Conservation (phyloP, 2,113 vertebrate species). For the Cariama cristata region DNA sequence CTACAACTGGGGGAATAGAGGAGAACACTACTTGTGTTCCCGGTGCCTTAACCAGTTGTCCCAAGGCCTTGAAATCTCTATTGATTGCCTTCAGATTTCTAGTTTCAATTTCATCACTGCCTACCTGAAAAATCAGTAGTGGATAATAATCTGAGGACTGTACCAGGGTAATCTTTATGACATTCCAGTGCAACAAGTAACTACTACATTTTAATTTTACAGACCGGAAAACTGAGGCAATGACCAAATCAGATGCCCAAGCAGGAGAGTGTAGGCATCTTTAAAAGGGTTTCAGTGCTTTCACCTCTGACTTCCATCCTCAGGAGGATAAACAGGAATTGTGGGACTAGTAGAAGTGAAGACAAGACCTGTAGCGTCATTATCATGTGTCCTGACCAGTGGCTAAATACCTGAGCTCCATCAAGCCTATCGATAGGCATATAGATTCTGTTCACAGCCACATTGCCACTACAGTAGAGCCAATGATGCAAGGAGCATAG, state of each 20-base stretch:
- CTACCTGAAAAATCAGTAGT: too few relatives aligned
- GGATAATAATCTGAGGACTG: too few relatives aligned
- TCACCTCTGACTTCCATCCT: not conserved
- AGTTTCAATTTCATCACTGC: too few relatives aligned
- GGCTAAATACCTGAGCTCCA: not conserved
- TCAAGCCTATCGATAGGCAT: not conserved
- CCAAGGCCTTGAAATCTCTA: too few relatives aligned
- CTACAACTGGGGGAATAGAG: too few relatives aligned
- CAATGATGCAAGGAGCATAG: accelerated
- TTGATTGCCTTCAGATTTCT: too few relatives aligned
- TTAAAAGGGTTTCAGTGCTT: not conserved
- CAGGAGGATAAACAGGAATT: not conserved
- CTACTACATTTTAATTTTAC: not conserved
- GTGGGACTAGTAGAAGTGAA: not conserved
- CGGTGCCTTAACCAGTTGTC: too few relatives aligned
- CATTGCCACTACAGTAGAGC: not conserved
- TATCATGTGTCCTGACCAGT: not conserved
- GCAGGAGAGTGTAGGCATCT: not conserved
- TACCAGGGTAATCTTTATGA: not conserved
- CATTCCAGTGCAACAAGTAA: not conserved
- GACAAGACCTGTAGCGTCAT: not conserved
- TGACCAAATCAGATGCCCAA: not conserved
- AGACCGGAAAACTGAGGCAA: not conserved
- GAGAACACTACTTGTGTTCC: too few relatives aligned
- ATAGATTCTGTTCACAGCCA: too few relatives aligned